Evolutionary conservation across 1,140 invertebrate genomes (phyloP), one percentile per base, ranked within the genome.

Genomic region (Platorchestia sp.): DNA sequence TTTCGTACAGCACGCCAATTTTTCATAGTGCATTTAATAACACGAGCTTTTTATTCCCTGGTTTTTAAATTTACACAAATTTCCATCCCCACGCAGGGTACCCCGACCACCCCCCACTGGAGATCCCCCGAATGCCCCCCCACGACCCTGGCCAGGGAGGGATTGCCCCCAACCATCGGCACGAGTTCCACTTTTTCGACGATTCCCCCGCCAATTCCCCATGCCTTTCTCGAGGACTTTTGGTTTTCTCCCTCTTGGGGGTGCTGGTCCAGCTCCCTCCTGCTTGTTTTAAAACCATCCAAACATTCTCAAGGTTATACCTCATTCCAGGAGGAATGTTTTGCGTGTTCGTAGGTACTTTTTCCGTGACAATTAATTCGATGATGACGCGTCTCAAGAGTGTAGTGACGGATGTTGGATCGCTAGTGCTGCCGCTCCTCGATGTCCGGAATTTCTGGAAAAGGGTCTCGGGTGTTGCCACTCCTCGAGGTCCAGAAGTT

Each of bases 121-220:
- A 93, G 91, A 44, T 93, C 40, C 91, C 91, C 43, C 43, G 91
- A 16, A 44, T 47, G 36, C 91, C 91, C 19, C 43, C 91, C 45
- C 44, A 93, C 22, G 91, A 93, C 45, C 91, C 91, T 0, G 43
- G 6, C 3, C 91, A 6, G 0, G 91, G 91, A 19, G 91, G 91
- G 0, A 40, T 93, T 47, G 6, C 91, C 40, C 91, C 91, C 44
- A 45, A 93, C 45, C 91, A 93, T 40, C 91, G 91, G 1, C 91
- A 44, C 45, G 91, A 93, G 43, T 93, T 45, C 36, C 91, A 93
- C 91, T 93, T 93, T 44, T 93, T 93, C 40, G 91, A 93, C 45
- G 91, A 93, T 44, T 93, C 91, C 41, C 36, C 91, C 6, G 91
- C 91, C 7, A 42, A 3, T 27, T 41, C 87, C 87, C 87, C 87